A percentile compares a stretch with the other conserved stretches of the same genome.
phyloP scores from a whole-genome alignment of 2,113 vertebrate genomes.

The Brachyistius frenatus region DNA sequence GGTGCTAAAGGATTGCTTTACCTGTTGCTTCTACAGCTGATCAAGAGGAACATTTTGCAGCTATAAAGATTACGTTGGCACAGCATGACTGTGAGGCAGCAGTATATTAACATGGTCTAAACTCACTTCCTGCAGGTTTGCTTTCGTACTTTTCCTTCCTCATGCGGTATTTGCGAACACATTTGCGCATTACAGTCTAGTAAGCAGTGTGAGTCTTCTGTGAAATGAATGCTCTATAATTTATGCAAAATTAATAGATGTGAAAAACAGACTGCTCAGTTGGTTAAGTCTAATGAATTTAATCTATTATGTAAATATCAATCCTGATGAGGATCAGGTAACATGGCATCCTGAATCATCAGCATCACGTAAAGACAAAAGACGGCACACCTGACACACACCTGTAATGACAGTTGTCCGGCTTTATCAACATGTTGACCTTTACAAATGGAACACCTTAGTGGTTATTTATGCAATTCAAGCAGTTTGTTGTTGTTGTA shows the following conservation, averaged over 20 bases:
- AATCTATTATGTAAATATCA: conserved; percentile 58
- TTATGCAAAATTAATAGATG: conserved; percentile 59
- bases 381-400: conserved; percentile 5
- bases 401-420: conserved; percentile 29
- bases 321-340: conserved; percentile 17
- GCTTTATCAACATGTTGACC: conserved; percentile 36
- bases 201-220: conserved; percentile 39
- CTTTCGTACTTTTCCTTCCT: conserved; percentile 32
- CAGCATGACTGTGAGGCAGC: conserved; percentile 7
- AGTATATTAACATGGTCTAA: not conserved
- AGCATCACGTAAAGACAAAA: conserved; percentile 32
- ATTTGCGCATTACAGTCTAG: conserved; percentile 1
- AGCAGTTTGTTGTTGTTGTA: not conserved
- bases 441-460: conserved; percentile 26
- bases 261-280: conserved; percentile 50
- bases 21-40: conserved; percentile 49
- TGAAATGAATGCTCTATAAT: conserved; percentile 52
- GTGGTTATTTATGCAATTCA: conserved; percentile 14
- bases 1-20: conserved; percentile 45
- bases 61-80: not conserved
- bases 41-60: conserved; percentile 10
- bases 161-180: conserved; percentile 6
- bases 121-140: conserved; percentile 1
- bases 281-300: conserved; percentile 50
- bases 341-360: conserved; percentile 40